Conservation (phyloP, 2,113 vertebrate species). For the Cnemophilus loriae region DNA sequence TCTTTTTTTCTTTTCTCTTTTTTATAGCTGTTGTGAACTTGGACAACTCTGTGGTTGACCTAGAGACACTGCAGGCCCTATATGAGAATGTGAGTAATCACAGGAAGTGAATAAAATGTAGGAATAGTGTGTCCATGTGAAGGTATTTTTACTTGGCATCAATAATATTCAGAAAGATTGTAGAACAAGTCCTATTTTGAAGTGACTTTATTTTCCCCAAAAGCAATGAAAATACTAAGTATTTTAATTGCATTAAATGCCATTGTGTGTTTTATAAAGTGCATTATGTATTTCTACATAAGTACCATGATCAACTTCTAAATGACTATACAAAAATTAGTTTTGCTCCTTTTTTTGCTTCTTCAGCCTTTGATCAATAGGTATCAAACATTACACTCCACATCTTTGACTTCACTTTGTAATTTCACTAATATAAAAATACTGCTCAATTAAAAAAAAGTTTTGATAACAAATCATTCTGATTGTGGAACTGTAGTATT, state of each 20-base stretch:
- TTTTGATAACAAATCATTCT: neutral
- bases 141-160: neutral
- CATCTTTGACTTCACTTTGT: neutral
- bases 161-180: neutral
- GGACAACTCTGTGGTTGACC: slow-evolving; percentile 94
- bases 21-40: slow-evolving; percentile 89
- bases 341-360: neutral
- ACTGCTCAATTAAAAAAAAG: neutral
- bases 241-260: neutral
- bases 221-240: neutral
- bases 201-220: neutral
- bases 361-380: neutral
- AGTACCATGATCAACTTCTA: neutral
- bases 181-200: neutral
- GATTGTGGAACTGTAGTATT: neutral
- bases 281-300: neutral
- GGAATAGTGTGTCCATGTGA: neutral
- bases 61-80: slow-evolving; percentile 95
- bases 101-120: slow-evolving; percentile 2
- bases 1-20: slow-evolving; percentile 12
- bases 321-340: neutral
- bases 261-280: neutral
- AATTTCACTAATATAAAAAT: neutral
- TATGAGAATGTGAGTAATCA: slow-evolving; percentile 93
- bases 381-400: neutral